Evolutionary conservation across 2,113 vertebrate species (phyloP), one percentile per base, ranked within the genome.

Genomic region (Cyphomyrus discorhynchus): DNA sequence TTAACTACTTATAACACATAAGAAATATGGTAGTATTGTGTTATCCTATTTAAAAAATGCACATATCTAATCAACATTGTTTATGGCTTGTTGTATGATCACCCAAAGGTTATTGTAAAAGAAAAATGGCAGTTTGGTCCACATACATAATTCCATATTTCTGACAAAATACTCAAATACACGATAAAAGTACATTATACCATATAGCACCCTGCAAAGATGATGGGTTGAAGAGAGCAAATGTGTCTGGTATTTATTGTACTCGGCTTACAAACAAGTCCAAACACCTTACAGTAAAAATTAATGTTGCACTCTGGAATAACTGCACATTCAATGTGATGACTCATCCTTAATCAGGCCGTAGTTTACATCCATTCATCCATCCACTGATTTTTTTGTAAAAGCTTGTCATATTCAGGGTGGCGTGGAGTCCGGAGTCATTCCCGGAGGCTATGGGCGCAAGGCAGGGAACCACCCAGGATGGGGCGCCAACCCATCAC

Each of bases 121-220:
- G 74, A 89, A 92, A 58, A 89, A 88, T 90, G 89, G 92, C 91
- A 86, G 93, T 93, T 95, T 95, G 95, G 94, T 95, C 94, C 94
- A 89, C 47, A 91, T 80, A 90, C 82, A 93, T 89, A 92, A 91
- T 84, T 92, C 92, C 27, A 89, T 93, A 93, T 90, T 92, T 95
- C 92, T 92, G 91, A 90, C 91, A 90, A 94, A 93, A 94, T 91
- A 93, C 89, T 87, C 91, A 91, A 94, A 82, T 42, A 66, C 91
- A 89, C 86, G 92, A 92, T 92, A 91, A 91, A 77, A 89, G 88
- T 93, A 90, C 91, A 92, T 90, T 86, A 91, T 82, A 87, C 90
- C 90, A 91, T 93, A 83, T 94, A 96, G 95, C 95, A 96, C 95
- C 95, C 93, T 94, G 92, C 90, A 90, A 87, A 77, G 88, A 91